Evolutionary conservation across 2,888 invertebrate genomes (phyloP).

Genomic region (Pyrocoelia pectoralis): DNA sequence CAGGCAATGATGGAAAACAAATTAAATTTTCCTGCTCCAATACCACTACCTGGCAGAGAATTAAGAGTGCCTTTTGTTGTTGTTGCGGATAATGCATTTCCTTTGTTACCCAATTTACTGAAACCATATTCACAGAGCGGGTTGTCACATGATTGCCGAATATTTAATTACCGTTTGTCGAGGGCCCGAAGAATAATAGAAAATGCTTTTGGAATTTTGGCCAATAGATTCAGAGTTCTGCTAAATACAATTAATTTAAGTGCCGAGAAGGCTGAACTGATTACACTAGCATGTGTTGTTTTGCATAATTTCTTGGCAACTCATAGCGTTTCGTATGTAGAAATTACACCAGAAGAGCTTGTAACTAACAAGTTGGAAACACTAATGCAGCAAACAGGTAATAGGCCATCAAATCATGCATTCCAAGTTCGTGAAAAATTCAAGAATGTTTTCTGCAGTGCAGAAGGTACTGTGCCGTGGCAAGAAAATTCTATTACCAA

Average conservation of each 20-base stretch:
- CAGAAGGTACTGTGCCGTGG: background rate
- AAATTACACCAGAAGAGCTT: conserved; percentile 4
- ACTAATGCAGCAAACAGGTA: background rate
- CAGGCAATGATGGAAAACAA: conserved; percentile 36
- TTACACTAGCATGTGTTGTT: background rate
- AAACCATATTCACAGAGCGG: conserved; percentile 43
- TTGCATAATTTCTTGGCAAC: background rate
- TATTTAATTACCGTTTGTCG: conserved; percentile 8
- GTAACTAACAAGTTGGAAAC: conserved; percentile 1
- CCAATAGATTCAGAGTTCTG: conserved; percentile 2
- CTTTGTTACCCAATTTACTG: conserved; percentile 39
- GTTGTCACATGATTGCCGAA: conserved; percentile 1
- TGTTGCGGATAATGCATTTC: conserved; percentile 47
- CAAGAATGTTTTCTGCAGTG: background rate
- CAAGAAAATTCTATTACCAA: background rate
- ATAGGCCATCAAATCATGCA: background rate
- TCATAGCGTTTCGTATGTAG: background rate
- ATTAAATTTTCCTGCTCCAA: conserved; percentile 43
- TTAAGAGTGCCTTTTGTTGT: conserved; percentile 41
- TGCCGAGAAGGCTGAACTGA: background rate
- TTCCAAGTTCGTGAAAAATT: background rate
- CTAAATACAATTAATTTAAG: conserved; percentile 8
- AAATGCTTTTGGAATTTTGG: too few species aligned
- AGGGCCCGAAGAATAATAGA: background rate
- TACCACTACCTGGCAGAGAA: conserved; percentile 36